Percentiles rank a stretch among this genome's conserved stretches.
Evolutionary conservation across 2,888 invertebrate species (phyloP).

Genomic region (Macrophya alboannulata): DNA sequence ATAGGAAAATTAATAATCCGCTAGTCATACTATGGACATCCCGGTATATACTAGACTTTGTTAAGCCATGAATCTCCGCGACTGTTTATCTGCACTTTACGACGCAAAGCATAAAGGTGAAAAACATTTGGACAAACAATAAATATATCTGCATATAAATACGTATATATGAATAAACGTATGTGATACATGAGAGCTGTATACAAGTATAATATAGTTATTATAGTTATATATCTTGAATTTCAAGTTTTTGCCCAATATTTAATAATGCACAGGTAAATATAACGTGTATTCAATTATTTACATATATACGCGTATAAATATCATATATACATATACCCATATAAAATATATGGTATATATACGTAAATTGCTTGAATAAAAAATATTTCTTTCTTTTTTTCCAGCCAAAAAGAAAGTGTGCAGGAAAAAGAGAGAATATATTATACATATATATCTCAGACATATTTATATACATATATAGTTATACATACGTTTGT

Average conservation of each 20-base stretch:
- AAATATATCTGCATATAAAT: neutral
- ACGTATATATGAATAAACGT: neutral
- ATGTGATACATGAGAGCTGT: neutral
- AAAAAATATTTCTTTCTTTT: too few relatives aligned
- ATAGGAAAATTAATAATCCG: too few relatives aligned
- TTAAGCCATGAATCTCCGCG: neutral
- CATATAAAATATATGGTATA: too few relatives aligned
- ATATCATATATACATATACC: too few relatives aligned
- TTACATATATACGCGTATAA: too few relatives aligned
- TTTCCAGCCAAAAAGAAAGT: too few relatives aligned
- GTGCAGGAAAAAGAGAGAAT: too few relatives aligned
- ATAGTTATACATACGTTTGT: neutral
- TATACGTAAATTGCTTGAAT: too few relatives aligned
- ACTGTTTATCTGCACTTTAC: neutral
- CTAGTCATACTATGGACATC: too few relatives aligned
- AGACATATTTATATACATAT: neutral
- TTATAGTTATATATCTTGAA: too few relatives aligned
- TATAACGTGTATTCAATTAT: neutral
- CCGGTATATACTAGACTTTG: neutral
- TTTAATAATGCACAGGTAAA: neutral
- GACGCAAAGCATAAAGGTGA: neutral
- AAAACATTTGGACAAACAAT: slow-evolving; percentile 7
- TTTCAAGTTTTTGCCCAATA: too few relatives aligned
- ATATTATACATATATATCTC: too few relatives aligned
- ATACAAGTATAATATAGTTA: neutral